phyloP scores from a whole-genome alignment of 1,140 invertebrate species.

The Wiebesia pumilae region DNA sequence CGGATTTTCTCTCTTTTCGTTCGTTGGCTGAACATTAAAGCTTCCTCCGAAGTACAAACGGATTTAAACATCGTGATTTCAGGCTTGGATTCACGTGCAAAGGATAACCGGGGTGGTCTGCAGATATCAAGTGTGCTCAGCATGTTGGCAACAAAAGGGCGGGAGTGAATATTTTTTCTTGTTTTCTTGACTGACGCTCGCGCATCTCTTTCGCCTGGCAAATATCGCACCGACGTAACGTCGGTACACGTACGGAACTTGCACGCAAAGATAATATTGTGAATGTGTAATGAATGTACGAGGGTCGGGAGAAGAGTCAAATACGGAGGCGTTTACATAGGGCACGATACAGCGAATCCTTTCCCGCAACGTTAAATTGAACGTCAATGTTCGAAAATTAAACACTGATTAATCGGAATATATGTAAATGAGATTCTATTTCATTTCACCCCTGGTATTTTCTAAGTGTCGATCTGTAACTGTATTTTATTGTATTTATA shows the following conservation, averaged over 20 bases:
- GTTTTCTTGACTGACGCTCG: conserved; percentile 5
- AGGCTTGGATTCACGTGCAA: conserved; percentile 27
- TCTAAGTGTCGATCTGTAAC: no score
- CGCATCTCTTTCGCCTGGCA: conserved; percentile 47
- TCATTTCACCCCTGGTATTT: neutral
- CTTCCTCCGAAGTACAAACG: neutral
- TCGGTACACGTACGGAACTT: neutral
- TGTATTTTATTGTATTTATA: neutral
- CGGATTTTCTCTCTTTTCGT: neutral
- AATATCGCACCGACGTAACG: conserved; percentile 50
- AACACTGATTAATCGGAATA: conserved; percentile 44
- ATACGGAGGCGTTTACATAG: conserved; percentile 44
- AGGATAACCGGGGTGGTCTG: neutral
- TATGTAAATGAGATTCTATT: conserved; percentile 47
- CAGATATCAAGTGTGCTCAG: conserved; percentile 45
- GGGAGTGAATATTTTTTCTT: conserved; percentile 17
- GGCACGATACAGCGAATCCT: conserved; percentile 34
- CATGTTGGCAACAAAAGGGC: neutral
- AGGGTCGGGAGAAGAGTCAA: conserved; percentile 41
- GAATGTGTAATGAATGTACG: conserved; percentile 64
- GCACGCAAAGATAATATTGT: conserved; percentile 66
- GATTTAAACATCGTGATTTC: conserved; percentile 23
- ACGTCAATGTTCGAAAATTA: conserved; percentile 41
- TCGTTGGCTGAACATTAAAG: neutral
- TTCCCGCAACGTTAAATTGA: conserved; percentile 40